A percentile compares a stretch with the other conserved stretches of the same genome.
Conservation (phyloP, 2,888 invertebrate genomes). For the Orthonychiurus folsomi region DNA sequence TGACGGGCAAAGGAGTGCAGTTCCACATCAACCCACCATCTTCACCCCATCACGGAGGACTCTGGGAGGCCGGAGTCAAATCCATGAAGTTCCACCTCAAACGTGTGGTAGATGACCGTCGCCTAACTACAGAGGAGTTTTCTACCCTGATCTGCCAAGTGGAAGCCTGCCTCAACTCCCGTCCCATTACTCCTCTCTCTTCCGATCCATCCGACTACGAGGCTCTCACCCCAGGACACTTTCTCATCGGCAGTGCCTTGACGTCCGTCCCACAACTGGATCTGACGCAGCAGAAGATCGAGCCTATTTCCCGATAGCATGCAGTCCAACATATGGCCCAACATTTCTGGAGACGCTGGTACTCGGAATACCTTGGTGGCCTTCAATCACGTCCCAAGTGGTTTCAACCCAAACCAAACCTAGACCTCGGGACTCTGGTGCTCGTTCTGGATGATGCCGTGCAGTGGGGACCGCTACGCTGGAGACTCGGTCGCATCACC, state of each 20-base stretch:
- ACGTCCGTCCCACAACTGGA: neutral
- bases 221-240: neutral
- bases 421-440: too few species aligned
- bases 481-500: too few species aligned
- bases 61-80: neutral
- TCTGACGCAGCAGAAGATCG: neutral
- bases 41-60: neutral
- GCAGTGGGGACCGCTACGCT: too few species aligned
- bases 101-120: neutral
- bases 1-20: constrained; percentile 4
- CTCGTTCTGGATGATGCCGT: too few species aligned
- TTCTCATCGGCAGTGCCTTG: neutral
- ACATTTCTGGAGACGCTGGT: constrained; percentile 4
- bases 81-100: neutral
- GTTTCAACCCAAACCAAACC: too few species aligned
- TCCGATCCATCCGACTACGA: neutral
- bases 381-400: constrained; percentile 7
- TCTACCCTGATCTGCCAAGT: neutral
- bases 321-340: neutral
- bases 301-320: neutral
- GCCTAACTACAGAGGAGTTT: neutral
- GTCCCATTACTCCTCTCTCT: neutral
- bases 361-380: neutral
- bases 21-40: neutral
- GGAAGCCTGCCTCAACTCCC: neutral